Evolutionary conservation across 2,797 vertebrate genomes (phyloP).

Genomic region (Gobio occitaniae): DNA sequence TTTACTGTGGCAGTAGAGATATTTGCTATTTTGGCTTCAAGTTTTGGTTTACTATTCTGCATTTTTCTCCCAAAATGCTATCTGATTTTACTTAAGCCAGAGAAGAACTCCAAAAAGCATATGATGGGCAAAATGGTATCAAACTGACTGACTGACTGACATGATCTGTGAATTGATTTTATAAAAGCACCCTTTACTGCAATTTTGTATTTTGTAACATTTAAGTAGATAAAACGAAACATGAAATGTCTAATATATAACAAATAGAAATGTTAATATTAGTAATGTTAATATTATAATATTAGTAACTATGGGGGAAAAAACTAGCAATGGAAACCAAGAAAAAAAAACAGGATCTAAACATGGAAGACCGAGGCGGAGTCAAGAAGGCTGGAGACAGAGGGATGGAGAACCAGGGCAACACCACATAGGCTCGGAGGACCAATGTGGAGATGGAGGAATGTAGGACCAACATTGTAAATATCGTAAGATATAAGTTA

Average conservation of each 20-base stretch:
- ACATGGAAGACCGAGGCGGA: background rate
- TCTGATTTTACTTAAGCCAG: constrained; percentile 70
- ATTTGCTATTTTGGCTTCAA: constrained; percentile 77
- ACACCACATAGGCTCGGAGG: too few relatives aligned
- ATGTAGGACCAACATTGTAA: background rate
- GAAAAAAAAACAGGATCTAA: background rate
- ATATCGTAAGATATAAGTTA: background rate
- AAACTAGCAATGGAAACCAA: too few relatives aligned
- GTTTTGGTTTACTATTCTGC: constrained; percentile 73
- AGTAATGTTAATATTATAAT: background rate
- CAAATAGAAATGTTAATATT: background rate
- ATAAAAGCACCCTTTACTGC: background rate
- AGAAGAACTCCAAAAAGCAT: constrained; percentile 63
- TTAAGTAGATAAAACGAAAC: background rate
- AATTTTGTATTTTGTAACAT: background rate
- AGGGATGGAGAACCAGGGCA: background rate
- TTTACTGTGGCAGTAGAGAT: constrained; percentile 79
- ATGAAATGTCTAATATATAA: background rate
- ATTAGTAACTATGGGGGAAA: background rate
- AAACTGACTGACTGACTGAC: constrained; percentile 6
- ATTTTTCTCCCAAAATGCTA: constrained; percentile 80
- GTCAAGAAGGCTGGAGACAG: background rate
- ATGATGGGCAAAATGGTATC: constrained; percentile 60
- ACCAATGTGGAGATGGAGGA: background rate
- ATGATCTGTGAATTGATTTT: background rate